Base-by-base conservation (phyloP, 2,888 invertebrate species). In the Laspeyria flexula region DNA sequence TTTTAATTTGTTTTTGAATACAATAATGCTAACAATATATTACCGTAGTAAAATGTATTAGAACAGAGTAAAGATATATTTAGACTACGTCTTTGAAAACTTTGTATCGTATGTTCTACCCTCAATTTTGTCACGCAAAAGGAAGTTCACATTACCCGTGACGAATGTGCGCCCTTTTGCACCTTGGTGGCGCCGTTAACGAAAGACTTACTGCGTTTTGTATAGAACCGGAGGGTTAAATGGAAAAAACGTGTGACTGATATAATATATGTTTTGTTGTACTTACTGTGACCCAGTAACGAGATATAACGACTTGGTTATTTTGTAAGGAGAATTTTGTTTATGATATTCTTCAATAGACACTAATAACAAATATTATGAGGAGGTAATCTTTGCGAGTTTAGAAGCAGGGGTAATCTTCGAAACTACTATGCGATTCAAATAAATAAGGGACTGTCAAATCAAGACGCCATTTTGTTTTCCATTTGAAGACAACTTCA, bases 141-240 rank as follows among this genome's bases (percentile, higher is more conserved):
- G 42, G 37, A 49, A 48, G 37, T 51, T 51, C 47, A 60, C 21
- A 38, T 47, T 18, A 33, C 43, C 47, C 29, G 43, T 48, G 46
- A 46, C 41, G 34, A 34, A 48, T 44, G 40, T 29, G 39, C 18
- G 29, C 38, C 21, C 25, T 38, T 55, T 43, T 47, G 21, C 43
- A 49, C 38, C 33, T 18, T 34, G 29, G 34, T 40, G 34, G 34
- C 16, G 7, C 23, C 27, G 21, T 49, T 31, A 25, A 33, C 13
- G 39, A 23, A 42, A 45, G 34, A 49, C 31, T 40, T 40, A 40
- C 50, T 51, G 35, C 41, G 10, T 41, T 44, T 27, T 18, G 33
- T 41, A 15, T 27, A 7, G 37, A 35, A 33, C 1, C n/a, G 23
- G 39, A 27, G 33, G 41, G 27, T 35, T 34, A 37, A 16, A 33